phyloP scores from a whole-genome alignment of 2,888 invertebrate species.

The Nemurella pictetii region DNA sequence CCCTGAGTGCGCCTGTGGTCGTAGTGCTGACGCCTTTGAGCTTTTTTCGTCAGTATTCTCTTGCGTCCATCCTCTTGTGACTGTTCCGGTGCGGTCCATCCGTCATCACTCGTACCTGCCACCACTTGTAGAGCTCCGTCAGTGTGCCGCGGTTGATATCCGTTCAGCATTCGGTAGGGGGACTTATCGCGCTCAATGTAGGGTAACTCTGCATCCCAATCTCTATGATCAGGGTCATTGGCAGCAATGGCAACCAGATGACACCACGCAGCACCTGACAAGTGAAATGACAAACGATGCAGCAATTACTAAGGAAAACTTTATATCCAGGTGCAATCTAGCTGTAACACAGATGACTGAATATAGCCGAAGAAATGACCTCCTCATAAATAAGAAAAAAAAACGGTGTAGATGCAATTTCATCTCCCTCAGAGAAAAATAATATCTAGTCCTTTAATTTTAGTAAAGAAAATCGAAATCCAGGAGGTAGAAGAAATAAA shows the following conservation, averaged over 20 bases:
- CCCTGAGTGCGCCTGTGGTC: not conserved
- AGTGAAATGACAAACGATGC: too few relatives aligned
- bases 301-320: too few relatives aligned
- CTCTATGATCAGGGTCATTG: not conserved
- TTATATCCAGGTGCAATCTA: too few relatives aligned
- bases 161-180: not conserved
- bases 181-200: not conserved
- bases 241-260: not conserved
- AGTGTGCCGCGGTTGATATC: not conserved
- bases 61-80: not conserved
- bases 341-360: too few relatives aligned
- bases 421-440: too few relatives aligned
- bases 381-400: too few relatives aligned
- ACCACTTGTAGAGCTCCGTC: not conserved
- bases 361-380: too few relatives aligned
- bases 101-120: not conserved
- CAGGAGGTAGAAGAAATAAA: too few relatives aligned
- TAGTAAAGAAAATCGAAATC: too few relatives aligned
- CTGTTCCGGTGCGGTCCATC: not conserved
- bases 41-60: not conserved
- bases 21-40: not conserved
- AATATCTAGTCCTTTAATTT: too few relatives aligned
- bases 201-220: not conserved
- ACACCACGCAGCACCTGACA: too few relatives aligned
- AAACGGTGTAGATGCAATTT: too few relatives aligned